Evolutionary conservation across 2,888 invertebrate genomes (phyloP).

Genomic region (Artemia sinica): DNA sequence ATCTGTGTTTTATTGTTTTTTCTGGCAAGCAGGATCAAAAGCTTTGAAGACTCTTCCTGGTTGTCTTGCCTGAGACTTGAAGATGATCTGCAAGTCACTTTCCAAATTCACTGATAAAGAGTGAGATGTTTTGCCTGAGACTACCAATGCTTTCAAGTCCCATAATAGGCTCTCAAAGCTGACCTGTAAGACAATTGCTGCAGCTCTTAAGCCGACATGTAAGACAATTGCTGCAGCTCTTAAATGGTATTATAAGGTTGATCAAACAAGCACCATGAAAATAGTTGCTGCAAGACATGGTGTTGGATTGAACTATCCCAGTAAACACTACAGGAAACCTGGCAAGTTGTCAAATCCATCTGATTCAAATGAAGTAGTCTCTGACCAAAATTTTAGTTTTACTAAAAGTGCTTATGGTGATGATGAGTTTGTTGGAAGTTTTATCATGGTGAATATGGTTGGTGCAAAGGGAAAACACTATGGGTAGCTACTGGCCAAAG

Average conservation of each 20-base stretch:
- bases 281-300: neutral
- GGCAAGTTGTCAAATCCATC: neutral
- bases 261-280: neutral
- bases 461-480: too few relatives aligned
- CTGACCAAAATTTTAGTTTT: too few relatives aligned
- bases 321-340: neutral
- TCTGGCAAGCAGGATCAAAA: neutral
- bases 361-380: too few relatives aligned
- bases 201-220: too few relatives aligned
- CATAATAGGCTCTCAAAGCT: neutral
- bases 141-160: slow-evolving; percentile 2
- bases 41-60: neutral
- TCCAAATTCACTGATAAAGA: neutral
- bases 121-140: neutral
- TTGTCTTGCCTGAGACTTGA: neutral
- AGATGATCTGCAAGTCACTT: neutral
- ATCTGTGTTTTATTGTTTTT: neutral
- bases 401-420: too few relatives aligned
- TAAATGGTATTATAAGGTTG: neutral
- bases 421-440: too few relatives aligned
- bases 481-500: too few relatives aligned
- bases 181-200: neutral
- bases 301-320: neutral
- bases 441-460: too few relatives aligned
- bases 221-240: too few relatives aligned